Conservation (phyloP, 2,888 invertebrate genomes). For the Caenorhabditis becei region DNA sequence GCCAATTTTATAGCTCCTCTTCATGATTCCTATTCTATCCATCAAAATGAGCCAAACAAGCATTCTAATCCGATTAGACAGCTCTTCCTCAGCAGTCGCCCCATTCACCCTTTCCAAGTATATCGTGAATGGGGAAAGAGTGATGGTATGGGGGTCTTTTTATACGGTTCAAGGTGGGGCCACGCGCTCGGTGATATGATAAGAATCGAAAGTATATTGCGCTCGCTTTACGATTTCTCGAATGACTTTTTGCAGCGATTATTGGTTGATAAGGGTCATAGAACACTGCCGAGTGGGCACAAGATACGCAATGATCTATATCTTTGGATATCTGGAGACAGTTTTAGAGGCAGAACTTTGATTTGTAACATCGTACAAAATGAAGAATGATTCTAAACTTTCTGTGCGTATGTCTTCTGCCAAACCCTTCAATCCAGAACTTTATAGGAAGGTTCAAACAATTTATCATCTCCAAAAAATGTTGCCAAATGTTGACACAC, state of each 20-base stretch:
- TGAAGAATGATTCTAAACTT: slow-evolving; percentile 1
- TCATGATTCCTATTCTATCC: not conserved
- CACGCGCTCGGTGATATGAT: slow-evolving; percentile 28
- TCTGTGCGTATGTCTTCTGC: not conserved
- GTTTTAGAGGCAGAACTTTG: not conserved
- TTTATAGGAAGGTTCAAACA: too few relatives aligned
- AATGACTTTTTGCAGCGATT: not conserved
- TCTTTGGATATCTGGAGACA: too few relatives aligned
- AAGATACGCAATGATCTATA: not conserved
- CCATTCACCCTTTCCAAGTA: slow-evolving; percentile 37
- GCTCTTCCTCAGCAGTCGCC: slow-evolving; percentile 2
- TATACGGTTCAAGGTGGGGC: slow-evolving; percentile 26
- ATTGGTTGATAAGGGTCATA: not conserved
- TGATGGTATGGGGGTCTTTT: slow-evolving; percentile 28
- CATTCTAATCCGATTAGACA: not conserved
- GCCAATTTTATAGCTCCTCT: not conserved
- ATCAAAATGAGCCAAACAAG: slow-evolving; percentile 11
- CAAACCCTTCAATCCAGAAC: slow-evolving; percentile 1
- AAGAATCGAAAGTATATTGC: not conserved
- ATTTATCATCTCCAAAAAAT: slow-evolving; percentile 2
- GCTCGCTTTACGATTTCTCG: slow-evolving; percentile 27
- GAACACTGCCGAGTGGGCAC: not conserved
- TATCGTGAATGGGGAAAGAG: slow-evolving; percentile 53
- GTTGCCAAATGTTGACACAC: slow-evolving; percentile 24
- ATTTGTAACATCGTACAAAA: not conserved